Evolutionary conservation across 2,113 vertebrate genomes (phyloP), one percentile per base, ranked within the genome.

Genomic region (Pelodiscus sinensis): DNA sequence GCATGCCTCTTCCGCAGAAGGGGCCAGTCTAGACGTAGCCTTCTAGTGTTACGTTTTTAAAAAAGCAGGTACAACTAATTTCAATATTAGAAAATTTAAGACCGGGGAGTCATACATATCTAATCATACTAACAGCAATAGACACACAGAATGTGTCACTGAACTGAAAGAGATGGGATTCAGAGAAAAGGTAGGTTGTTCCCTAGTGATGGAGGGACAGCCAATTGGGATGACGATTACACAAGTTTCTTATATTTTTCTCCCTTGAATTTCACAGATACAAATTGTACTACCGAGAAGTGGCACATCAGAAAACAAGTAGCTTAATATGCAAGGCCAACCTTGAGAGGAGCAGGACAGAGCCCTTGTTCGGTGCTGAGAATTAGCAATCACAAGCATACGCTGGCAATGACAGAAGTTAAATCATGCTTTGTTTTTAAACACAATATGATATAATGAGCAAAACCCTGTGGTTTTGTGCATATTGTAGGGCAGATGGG

Each of bases 381-480:
- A 91, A 91, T 83, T 56, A 51, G 80, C 79, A 90, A 90, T 86
- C 90, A 91, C 31, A 29, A 51, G 52, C 58, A 9, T 35, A 91
- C 73, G 71, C 78, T 87, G 81, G 85, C 57, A 71, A 52, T 24
- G 35, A 57, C 80, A 91, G 31, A 83, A 83, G 85, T 80, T 35
- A 87, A 83, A 83, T 60, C 73, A 55, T 58, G 55, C 16, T 51
- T 24, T 58, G 80, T 79, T 56, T 54, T 51, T 44, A 44, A 57
- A 87, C 86, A 91, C 90, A 91, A 91, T 91, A 79, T 52, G 58
- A 79, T 83, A 91, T 91, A 87, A 91, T 79, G 90, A 91, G 85
- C 80, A 71, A 19, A 83, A 83, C 52, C 78, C 11, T 87, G 85
- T 79, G 27, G 77, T 91, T 91, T 84, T 57, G 56, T 79, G 84